A percentile compares a stretch with the other conserved stretches of the same genome.
Conservation (phyloP, 1,140 invertebrate species). For the Lepidurus couesii region DNA sequence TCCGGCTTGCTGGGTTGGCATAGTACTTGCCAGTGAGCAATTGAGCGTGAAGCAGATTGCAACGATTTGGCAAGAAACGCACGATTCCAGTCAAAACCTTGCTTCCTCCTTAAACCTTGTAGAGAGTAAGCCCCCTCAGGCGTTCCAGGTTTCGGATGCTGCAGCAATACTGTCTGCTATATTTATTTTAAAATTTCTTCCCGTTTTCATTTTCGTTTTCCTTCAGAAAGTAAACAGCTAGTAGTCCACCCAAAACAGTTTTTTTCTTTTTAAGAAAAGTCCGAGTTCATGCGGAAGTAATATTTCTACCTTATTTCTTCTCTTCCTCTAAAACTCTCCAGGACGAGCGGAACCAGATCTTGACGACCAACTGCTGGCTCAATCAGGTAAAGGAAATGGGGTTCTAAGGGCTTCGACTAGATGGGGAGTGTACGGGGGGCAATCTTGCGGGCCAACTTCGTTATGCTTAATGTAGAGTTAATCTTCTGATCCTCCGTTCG, state of each 20-base stretch:
- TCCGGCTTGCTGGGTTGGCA: neutral
- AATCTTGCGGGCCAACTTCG: no score
- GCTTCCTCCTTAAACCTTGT: neutral
- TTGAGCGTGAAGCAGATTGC: slow-evolving; percentile 21
- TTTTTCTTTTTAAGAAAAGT: neutral
- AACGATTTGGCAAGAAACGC: slow-evolving; percentile 14
- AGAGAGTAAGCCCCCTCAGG: neutral
- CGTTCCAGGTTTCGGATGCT: neutral
- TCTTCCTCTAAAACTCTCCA: slow-evolving; percentile 36
- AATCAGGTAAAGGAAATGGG: slow-evolving; percentile 45
- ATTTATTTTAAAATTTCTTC: no score
- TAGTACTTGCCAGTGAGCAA: neutral
- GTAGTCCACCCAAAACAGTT: no score
- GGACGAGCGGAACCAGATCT: slow-evolving; percentile 49
- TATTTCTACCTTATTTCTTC: slow-evolving; percentile 24
- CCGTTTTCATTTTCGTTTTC: no score
- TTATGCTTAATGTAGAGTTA: no score
- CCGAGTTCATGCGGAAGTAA: neutral
- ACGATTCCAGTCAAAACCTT: neutral
- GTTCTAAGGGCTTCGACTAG: no score
- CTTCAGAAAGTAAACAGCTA: no score
- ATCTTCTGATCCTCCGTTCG: no score
- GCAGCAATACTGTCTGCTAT: neutral
- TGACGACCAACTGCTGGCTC: slow-evolving; percentile 52
- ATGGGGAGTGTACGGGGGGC: no score